Evolutionary conservation across 2,888 invertebrate genomes (phyloP).

Genomic region (Agrochola lota): DNA sequence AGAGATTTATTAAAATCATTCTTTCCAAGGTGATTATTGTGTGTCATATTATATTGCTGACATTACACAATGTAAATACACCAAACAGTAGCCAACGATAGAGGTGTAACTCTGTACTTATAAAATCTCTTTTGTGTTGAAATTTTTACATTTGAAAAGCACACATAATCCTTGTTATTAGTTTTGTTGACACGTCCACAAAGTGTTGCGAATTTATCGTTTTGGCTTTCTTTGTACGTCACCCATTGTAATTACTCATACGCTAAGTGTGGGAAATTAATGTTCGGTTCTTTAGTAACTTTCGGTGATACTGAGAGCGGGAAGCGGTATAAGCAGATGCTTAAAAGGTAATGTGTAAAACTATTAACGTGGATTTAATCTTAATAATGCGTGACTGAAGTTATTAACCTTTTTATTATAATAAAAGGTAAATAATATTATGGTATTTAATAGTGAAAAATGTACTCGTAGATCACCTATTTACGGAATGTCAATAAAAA

Average conservation of each 20-base stretch:
- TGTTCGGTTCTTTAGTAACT: constrained; percentile 57
- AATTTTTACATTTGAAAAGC: constrained; percentile 63
- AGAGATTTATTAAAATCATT: constrained; percentile 37
- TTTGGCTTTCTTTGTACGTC: constrained; percentile 72
- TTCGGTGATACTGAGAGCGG: constrained; percentile 59
- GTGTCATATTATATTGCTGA: constrained; percentile 49
- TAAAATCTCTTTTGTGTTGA: constrained; percentile 65
- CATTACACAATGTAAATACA: constrained; percentile 66
- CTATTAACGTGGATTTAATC: background rate
- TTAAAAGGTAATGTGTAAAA: background rate
- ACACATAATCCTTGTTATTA: constrained; percentile 80
- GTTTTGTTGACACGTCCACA: constrained; percentile 83
- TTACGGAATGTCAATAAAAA: constrained; percentile 7
- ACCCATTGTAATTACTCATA: constrained; percentile 78
- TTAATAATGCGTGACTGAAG: background rate
- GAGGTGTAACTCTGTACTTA: constrained; percentile 55
- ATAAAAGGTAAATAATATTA: background rate
- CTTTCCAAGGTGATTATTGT: constrained; percentile 53
- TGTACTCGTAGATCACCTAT: constrained; percentile 6
- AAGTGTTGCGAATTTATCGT: constrained; percentile 81
- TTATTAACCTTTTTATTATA: background rate
- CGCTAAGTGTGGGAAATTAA: constrained; percentile 88
- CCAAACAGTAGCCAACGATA: constrained; percentile 52
- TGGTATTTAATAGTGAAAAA: background rate
- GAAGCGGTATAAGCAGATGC: constrained; percentile 44